phyloP scores from a whole-genome alignment of 2,113 vertebrate species.

The Oceanites oceanicus region DNA sequence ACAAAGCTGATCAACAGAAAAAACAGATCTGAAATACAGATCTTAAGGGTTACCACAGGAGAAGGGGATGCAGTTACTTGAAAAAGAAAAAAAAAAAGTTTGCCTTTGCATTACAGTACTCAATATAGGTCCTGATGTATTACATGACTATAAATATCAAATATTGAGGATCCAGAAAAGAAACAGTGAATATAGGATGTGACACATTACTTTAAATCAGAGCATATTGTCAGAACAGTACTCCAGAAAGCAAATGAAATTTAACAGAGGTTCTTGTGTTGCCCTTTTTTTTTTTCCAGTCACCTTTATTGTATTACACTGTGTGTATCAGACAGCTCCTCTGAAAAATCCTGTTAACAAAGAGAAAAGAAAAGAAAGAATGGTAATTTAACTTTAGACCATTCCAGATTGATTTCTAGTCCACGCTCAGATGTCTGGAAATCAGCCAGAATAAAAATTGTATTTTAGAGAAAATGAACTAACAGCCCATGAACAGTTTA shows the following conservation, averaged over 20 bases:
- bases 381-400: not conserved
- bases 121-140: not conserved
- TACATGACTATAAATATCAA: not conserved
- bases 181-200: not conserved
- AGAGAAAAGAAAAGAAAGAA: not conserved
- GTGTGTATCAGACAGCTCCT: not conserved
- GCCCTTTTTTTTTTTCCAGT: not conserved
- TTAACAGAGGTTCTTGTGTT: not conserved
- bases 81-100: not conserved
- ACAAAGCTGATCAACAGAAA: not conserved
- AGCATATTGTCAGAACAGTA: not conserved
- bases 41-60: not conserved
- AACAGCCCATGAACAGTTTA: conserved; percentile 4
- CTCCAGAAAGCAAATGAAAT: not conserved
- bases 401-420: conserved; percentile 8
- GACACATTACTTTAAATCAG: not conserved
- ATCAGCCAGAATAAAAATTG: not conserved
- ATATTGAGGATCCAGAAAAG: not conserved
- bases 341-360: not conserved
- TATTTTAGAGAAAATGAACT: conserved; percentile 35
- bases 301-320: not conserved
- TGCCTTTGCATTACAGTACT: not conserved
- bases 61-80: not conserved
- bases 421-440: not conserved
- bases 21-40: not conserved